Conservation (phyloP, 2,888 invertebrate genomes). For the Dynastes grantii region DNA sequence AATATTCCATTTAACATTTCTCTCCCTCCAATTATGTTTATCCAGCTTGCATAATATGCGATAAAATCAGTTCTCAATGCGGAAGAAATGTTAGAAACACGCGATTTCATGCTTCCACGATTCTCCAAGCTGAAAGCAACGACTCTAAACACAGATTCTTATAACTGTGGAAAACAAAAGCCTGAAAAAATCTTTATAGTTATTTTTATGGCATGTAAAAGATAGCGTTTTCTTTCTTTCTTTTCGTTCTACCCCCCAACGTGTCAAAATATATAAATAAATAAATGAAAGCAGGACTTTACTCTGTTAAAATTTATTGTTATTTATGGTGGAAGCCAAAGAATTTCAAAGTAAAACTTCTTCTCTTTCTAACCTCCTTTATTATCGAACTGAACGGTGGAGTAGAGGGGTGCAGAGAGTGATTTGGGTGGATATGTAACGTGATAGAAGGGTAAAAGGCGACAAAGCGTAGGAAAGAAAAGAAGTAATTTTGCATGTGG, state of each 20-base stretch:
- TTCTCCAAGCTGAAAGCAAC: background rate
- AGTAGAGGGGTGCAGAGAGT: background rate
- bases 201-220: slow-evolving; percentile 39
- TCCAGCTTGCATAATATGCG: slow-evolving; percentile 42
- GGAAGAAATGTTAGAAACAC: slow-evolving; percentile 33
- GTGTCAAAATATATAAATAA: slow-evolving; percentile 40
- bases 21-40: slow-evolving; percentile 27
- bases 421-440: background rate
- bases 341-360: background rate
- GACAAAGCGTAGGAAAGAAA: slow-evolving; percentile 15
- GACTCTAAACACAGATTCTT: slow-evolving; percentile 19
- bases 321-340: slow-evolving; percentile 21
- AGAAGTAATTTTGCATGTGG: slow-evolving; percentile 58
- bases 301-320: slow-evolving; percentile 42
- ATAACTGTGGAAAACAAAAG: slow-evolving; percentile 20
- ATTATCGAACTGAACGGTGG: slow-evolving; percentile 18
- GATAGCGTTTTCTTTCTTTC: slow-evolving; percentile 24
- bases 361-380: slow-evolving; percentile 12
- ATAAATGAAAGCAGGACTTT: slow-evolving; percentile 32
- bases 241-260: background rate
- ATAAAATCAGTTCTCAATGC: slow-evolving; percentile 41
- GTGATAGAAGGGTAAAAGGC: background rate
- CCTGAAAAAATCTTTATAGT: slow-evolving; percentile 38
- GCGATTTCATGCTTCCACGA: slow-evolving; percentile 35
- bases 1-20: background rate